These are phyloP conservation scores for Drosophila kurseongensis DNA, from an alignment of 1,140 invertebrate genomes.

Conservation along the genomic window DNA sequence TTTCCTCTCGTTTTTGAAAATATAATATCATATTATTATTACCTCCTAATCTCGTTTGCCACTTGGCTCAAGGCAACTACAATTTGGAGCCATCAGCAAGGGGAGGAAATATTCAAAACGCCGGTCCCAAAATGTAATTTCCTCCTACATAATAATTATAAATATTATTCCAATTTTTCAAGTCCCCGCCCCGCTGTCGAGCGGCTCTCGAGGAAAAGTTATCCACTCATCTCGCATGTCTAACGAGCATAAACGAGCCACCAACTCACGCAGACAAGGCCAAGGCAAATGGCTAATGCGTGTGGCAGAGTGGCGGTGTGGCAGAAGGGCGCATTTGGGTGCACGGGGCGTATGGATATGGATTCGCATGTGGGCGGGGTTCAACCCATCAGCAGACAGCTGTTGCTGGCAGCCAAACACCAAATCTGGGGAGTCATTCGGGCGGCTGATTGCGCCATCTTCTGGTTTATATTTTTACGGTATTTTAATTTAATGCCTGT, in stretches of 20 bases:
- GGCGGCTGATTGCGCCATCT: conserved; percentile 49
- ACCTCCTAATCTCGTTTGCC: conserved; percentile 30
- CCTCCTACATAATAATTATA: conserved; percentile 61
- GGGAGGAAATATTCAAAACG: conserved; percentile 3
- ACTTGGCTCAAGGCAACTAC: conserved; percentile 19
- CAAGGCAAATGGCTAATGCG: conserved; percentile 49
- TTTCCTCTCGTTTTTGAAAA: background rate
- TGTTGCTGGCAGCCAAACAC: conserved; percentile 40
- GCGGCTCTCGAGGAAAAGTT: conserved; percentile 35
- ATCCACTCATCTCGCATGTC: conserved; percentile 58
- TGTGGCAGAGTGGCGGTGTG: background rate
- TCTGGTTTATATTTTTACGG: conserved; percentile 63
- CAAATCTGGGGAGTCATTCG: conserved; percentile 52
- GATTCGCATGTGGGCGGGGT: conserved; percentile 11
- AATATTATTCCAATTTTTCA: conserved; percentile 59
- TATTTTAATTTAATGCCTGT: conserved; percentile 73
- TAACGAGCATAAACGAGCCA: conserved; percentile 56
- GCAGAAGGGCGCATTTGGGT: background rate
- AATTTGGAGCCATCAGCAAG: conserved; percentile 32
- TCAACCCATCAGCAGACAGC: conserved; percentile 57
- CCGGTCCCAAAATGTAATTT: conserved; percentile 49
- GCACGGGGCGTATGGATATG: background rate
- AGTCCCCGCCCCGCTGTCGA: background rate
- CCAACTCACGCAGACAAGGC: conserved; percentile 46
- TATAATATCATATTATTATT: conserved; percentile 6